A percentile compares a stretch with the other conserved stretches of the same genome.
Evolutionary conservation across 2,888 invertebrate genomes (phyloP).

Genomic region (Noctua janthina): DNA sequence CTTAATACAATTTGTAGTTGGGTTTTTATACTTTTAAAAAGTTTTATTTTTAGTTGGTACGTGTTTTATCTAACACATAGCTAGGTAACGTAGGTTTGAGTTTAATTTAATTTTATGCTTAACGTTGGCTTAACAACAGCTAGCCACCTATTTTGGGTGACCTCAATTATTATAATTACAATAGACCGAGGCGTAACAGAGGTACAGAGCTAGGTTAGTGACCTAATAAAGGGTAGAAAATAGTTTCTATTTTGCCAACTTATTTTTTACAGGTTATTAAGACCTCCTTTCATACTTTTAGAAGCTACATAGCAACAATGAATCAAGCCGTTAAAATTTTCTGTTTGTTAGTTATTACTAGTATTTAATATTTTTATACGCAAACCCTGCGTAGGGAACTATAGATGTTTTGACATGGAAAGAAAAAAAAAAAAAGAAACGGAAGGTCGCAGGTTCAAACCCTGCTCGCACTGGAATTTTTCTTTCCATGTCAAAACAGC

Average conservation of each 20-base stretch:
- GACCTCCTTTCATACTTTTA: too few species aligned
- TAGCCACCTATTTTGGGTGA: neutral
- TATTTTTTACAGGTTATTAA: neutral
- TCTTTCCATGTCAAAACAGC: too few species aligned
- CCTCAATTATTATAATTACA: constrained; percentile 24
- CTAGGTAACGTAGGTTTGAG: neutral
- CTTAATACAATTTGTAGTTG: too few species aligned
- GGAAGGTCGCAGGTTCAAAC: too few species aligned
- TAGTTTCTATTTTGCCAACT: neutral
- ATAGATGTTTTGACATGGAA: too few species aligned
- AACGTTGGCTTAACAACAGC: neutral
- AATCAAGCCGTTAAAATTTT: neutral
- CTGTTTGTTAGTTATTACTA: neutral
- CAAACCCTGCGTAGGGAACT: too few species aligned
- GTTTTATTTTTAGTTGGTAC: neutral
- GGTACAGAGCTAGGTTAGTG: constrained; percentile 16
- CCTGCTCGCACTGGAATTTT: too few species aligned
- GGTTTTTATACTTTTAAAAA: neutral
- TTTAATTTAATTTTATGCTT: constrained; percentile 6
- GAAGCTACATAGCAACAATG: neutral
- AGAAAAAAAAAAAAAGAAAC: too few species aligned
- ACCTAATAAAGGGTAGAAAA: constrained; percentile 8
- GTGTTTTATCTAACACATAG: neutral
- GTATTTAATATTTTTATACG: too few species aligned
- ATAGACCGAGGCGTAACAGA: neutral